Conservation (phyloP, 2,797 vertebrate genomes). For the Phataginus tricuspis region DNA sequence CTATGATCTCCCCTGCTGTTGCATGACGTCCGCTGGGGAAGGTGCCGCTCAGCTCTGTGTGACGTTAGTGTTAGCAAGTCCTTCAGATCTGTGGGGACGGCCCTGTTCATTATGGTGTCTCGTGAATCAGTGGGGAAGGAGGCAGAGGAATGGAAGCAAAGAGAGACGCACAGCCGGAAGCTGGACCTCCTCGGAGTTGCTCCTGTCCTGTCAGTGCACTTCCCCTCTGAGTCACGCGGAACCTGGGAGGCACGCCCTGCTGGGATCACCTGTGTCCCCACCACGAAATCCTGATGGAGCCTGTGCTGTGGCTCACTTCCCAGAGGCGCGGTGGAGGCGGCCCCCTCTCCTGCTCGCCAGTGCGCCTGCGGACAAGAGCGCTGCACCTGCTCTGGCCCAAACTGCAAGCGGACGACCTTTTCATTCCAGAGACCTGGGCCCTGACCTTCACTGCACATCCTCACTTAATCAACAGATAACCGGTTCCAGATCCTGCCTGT, state of each 20-base stretch:
- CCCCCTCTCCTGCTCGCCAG: too few species aligned
- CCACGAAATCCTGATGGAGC: background rate
- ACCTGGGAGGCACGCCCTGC: background rate
- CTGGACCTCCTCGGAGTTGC: background rate
- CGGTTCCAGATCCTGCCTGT: background rate
- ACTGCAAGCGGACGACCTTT: background rate
- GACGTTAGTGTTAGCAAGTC: too few species aligned
- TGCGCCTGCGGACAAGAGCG: too few species aligned
- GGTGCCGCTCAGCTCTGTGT: background rate
- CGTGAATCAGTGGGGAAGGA: too few species aligned
- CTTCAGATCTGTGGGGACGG: background rate
- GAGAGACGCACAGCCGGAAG: background rate
- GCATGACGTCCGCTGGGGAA: background rate
- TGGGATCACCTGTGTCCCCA: background rate
- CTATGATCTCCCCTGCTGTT: rapidly evolving
- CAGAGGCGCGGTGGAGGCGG: too few species aligned
- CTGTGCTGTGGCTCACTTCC: background rate
- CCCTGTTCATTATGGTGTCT: background rate
- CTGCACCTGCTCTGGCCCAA: background rate
- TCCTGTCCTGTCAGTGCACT: background rate
- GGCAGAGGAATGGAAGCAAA: background rate
- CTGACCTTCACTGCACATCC: background rate
- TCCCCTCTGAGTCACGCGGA: rapidly evolving
- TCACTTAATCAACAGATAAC: too few species aligned
- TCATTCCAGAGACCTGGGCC: background rate